These are phyloP conservation scores for Osedax fenrisi DNA, from an alignment of 2,888 invertebrate genomes.

Conservation along the genomic window DNA sequence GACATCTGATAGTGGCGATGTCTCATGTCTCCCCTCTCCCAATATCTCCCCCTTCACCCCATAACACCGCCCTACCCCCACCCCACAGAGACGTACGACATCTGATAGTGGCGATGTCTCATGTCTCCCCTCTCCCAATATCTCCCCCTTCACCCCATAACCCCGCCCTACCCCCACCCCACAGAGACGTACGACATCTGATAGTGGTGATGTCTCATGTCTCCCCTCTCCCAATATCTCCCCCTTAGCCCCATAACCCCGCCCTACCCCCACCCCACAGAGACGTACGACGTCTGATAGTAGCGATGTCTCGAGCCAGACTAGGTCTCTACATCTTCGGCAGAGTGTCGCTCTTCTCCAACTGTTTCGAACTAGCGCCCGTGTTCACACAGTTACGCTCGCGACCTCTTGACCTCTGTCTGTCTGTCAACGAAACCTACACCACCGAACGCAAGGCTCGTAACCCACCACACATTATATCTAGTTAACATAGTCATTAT, in stretches of 20 bases:
- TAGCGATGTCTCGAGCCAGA: slow-evolving; percentile 91
- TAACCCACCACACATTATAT: background rate
- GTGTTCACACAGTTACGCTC: slow-evolving; percentile 73
- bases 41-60: too few species aligned
- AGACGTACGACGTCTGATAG: slow-evolving; percentile 86
- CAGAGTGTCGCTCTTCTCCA: slow-evolving; percentile 76
- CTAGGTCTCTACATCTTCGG: slow-evolving; percentile 92
- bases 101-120: background rate
- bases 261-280: slow-evolving; percentile 38
- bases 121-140: background rate
- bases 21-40: too few species aligned
- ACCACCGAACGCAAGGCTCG: slow-evolving; percentile 56
- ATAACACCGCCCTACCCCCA: background rate
- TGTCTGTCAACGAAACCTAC: slow-evolving; percentile 69
- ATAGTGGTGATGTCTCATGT: too few species aligned
- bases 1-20: too few species aligned
- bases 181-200: too few species aligned
- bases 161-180: background rate
- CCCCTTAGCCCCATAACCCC: background rate
- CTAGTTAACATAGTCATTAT: background rate
- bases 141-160: background rate
- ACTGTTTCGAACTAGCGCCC: slow-evolving; percentile 89
- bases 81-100: too few species aligned
- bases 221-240: background rate
- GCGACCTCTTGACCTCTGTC: slow-evolving; percentile 66